Percentiles rank a stretch among this genome's conserved stretches.
These are phyloP conservation scores for Porites australiensis DNA, from an alignment of 64 coral and sea anemone species.

Conservation along the genomic window DNA sequence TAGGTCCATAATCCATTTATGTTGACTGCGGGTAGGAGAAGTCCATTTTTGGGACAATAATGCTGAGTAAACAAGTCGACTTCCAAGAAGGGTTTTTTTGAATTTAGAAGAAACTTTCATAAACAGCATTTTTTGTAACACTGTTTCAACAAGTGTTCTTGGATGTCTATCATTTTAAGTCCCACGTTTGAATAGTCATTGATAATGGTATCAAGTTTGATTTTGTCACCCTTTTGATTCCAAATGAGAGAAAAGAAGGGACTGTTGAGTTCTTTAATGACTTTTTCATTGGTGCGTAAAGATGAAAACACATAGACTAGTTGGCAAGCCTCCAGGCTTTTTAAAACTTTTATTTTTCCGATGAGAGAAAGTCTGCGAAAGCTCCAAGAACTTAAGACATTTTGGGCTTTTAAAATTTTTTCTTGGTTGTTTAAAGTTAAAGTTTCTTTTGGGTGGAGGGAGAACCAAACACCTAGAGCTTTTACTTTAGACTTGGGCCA, in stretches of 20 bases:
- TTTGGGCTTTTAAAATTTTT: neutral
- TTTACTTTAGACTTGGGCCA: neutral
- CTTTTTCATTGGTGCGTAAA: neutral
- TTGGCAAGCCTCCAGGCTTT: neutral
- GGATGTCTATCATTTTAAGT: no score
- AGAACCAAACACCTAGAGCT: neutral
- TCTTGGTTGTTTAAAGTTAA: neutral
- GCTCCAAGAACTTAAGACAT: neutral
- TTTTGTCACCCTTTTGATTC: constrained; percentile 17
- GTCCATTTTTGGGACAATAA: neutral
- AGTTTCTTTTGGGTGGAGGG: neutral
- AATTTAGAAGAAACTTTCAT: no score
- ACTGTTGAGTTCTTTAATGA: constrained; percentile 10
- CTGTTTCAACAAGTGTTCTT: no score
- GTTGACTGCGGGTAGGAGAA: neutral
- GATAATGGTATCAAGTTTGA: neutral
- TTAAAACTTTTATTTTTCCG: constrained; percentile 11
- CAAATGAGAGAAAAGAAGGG: neutral
- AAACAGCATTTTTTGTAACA: neutral
- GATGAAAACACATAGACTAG: neutral
- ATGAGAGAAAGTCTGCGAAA: neutral
- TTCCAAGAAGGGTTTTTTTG: neutral
- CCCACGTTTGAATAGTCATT: neutral
- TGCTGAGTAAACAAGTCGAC: neutral
- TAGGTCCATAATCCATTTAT: neutral